These are phyloP conservation scores for Colletes collaris DNA, from an alignment of 2,888 invertebrate genomes.

Conservation along the genomic window DNA sequence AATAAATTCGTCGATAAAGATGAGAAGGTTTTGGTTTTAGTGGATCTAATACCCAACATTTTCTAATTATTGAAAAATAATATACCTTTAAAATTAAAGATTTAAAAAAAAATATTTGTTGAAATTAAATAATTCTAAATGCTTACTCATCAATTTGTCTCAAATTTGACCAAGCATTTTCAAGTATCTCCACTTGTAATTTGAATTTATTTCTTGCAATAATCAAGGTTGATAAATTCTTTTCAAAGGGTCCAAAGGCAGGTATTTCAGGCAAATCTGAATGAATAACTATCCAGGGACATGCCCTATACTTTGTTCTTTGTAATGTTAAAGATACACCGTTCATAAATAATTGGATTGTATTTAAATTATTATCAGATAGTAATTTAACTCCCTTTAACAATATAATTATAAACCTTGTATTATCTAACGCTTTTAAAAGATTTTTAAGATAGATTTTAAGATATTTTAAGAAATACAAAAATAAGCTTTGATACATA, in stretches of 20 bases:
- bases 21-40: slow-evolving; percentile 76
- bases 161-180: slow-evolving; percentile 72
- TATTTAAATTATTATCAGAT: slow-evolving; percentile 66
- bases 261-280: slow-evolving; percentile 75
- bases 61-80: slow-evolving; percentile 64
- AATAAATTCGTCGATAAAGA: slow-evolving; percentile 77
- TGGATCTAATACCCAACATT: slow-evolving; percentile 80
- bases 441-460: not conserved
- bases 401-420: slow-evolving; percentile 14
- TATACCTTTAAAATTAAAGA: slow-evolving; percentile 4
- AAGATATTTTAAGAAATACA: not conserved
- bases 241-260: slow-evolving; percentile 62
- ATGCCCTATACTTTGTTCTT: slow-evolving; percentile 48
- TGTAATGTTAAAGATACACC: slow-evolving; percentile 70
- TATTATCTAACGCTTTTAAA: not conserved
- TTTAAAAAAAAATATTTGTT: not conserved
- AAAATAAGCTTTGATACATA: slow-evolving; percentile 57
- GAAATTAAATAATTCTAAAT: slow-evolving; percentile 14
- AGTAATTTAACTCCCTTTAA: slow-evolving; percentile 64
- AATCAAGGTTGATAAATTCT: slow-evolving; percentile 64
- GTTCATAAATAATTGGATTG: slow-evolving; percentile 71
- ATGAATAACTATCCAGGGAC: slow-evolving; percentile 62
- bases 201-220: slow-evolving; percentile 69
- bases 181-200: slow-evolving; percentile 68
- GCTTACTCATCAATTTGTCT: slow-evolving; percentile 77